Evolutionary conservation across 2,888 invertebrate species (phyloP).

Genomic region (Chrysodeixis includens): DNA sequence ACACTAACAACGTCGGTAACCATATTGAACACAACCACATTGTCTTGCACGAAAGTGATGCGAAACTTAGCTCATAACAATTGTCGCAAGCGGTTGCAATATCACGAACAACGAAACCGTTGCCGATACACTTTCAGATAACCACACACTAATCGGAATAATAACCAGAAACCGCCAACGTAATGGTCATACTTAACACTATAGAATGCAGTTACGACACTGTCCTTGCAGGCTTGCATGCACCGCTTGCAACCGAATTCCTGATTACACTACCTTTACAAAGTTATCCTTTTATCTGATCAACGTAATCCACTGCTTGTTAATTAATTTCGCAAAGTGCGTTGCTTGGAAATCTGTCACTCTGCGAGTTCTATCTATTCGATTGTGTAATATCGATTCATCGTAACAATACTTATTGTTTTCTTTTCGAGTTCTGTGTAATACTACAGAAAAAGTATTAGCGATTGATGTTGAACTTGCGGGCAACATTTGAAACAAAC

Average conservation of each 20-base stretch:
- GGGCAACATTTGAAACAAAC: slow-evolving; percentile 32
- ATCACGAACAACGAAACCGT: slow-evolving; percentile 32
- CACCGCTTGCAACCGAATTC: slow-evolving; percentile 40
- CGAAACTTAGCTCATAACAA: slow-evolving; percentile 32
- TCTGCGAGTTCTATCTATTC: slow-evolving; percentile 13
- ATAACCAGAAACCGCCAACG: slow-evolving; percentile 39
- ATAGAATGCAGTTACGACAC: slow-evolving; percentile 44
- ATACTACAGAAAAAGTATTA: slow-evolving; percentile 30
- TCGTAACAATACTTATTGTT: slow-evolving; percentile 51
- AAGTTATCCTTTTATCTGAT: slow-evolving; percentile 43
- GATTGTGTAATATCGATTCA: slow-evolving; percentile 42
- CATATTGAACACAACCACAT: slow-evolving; percentile 27
- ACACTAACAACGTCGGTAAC: slow-evolving; percentile 10
- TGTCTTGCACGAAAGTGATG: slow-evolving; percentile 43
- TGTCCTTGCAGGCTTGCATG: slow-evolving; percentile 48
- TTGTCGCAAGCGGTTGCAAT: slow-evolving; percentile 44
- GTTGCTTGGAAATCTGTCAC: slow-evolving; percentile 14
- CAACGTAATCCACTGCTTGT: slow-evolving; percentile 18
- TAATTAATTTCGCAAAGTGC: slow-evolving; percentile 37
- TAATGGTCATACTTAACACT: slow-evolving; percentile 42
- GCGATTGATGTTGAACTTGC: slow-evolving; percentile 36
- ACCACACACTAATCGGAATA: slow-evolving; percentile 54
- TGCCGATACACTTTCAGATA: slow-evolving; percentile 53
- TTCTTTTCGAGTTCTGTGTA: slow-evolving; percentile 33
- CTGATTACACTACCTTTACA: slow-evolving; percentile 35